A percentile compares a stretch with the other conserved stretches of the same genome.
phyloP scores from a whole-genome alignment of 1,140 invertebrate species.

The Hycleus phaleratus region DNA sequence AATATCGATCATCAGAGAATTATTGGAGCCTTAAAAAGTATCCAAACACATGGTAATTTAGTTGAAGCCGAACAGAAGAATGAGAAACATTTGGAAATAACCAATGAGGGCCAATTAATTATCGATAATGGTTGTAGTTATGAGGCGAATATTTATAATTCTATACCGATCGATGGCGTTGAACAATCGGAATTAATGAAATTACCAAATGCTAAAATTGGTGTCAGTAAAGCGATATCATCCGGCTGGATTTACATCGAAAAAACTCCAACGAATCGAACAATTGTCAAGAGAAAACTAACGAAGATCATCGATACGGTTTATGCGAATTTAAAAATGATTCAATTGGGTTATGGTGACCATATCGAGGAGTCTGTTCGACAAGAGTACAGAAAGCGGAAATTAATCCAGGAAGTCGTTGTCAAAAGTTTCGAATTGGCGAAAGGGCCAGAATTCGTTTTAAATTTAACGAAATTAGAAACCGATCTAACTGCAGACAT shows the following conservation, averaged over 20 bases:
- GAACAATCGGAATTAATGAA: slow-evolving; percentile 74
- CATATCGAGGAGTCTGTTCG: slow-evolving; percentile 60
- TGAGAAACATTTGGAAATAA: slow-evolving; percentile 69
- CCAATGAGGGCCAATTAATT: slow-evolving; percentile 84
- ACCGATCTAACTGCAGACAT: slow-evolving; percentile 94
- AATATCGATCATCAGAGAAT: slow-evolving; percentile 90
- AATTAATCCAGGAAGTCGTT: slow-evolving; percentile 79
- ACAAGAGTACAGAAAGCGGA: slow-evolving; percentile 91
- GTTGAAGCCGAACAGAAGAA: slow-evolving; percentile 59
- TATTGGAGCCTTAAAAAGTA: slow-evolving; percentile 90
- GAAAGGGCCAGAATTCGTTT: slow-evolving; percentile 79
- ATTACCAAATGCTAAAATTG: slow-evolving; percentile 83
- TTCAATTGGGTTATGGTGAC: slow-evolving; percentile 50
- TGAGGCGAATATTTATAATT: slow-evolving; percentile 79
- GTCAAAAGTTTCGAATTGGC: slow-evolving; percentile 71
- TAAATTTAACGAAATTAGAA: slow-evolving; percentile 78
- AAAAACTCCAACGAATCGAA: slow-evolving; percentile 58
- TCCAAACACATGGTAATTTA: slow-evolving; percentile 77
- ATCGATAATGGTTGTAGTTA: slow-evolving; percentile 68
- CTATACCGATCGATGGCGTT: slow-evolving; percentile 70
- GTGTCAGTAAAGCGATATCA: slow-evolving; percentile 94
- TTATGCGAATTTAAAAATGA: slow-evolving; percentile 60
- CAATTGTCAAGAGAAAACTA: slow-evolving; percentile 64
- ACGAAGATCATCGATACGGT: slow-evolving; percentile 67
- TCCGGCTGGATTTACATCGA: slow-evolving; percentile 86